Base-by-base conservation (phyloP, 1,140 invertebrate genomes). In the Apocrypta bakeri region DNA sequence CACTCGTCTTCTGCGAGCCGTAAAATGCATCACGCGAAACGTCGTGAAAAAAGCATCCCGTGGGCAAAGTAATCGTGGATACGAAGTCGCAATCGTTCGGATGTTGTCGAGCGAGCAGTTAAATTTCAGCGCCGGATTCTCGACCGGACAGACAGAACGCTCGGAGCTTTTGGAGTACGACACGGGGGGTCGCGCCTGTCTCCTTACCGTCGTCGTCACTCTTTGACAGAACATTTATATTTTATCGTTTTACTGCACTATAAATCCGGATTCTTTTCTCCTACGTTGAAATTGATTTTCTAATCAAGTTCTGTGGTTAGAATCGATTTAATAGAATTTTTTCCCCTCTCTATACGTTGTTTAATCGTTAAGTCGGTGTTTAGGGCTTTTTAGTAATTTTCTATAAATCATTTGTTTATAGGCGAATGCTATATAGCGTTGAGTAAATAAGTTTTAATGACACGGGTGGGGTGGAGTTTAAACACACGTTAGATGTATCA, bases 111-210 rank as follows among this genome's bases (percentile, higher is more conserved):
- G 21, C 0, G 29, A 77, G 66, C 48, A 75, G 66, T 71, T 76
- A 42, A 76, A 76, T 82, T 77, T 77, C 9, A 76, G 64, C 76
- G 75, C 64, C 21, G 21, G 7, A 9, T 0, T 61, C 69, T 83
- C 82, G 72, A 80, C 77, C 48, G 82, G n/a, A 72, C 76, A 72
- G 24, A 37, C 24, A 42, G 12, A 17, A 25, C 9, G 48, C 21
- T 17, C 14, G 56, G n/a, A 83, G 82, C 63, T 83, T 83, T 25
- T 12, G 11, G 4, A 24, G n/a, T 6, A 14, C 71, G 64, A 40
- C 77, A 63, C 77, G 14, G 72, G 82, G 64, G 82, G 82, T 83
- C 82, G 82, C 77, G 14, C 24, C 21, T 40, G 72, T 83, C 76
- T 74, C 21, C 1, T 56, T 77, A 63, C 73, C 33, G 56, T 3